Percentiles rank a stretch among this genome's conserved stretches.
Conservation (phyloP, 2,797 vertebrate genomes). For the Coregonus ussuriensis region DNA sequence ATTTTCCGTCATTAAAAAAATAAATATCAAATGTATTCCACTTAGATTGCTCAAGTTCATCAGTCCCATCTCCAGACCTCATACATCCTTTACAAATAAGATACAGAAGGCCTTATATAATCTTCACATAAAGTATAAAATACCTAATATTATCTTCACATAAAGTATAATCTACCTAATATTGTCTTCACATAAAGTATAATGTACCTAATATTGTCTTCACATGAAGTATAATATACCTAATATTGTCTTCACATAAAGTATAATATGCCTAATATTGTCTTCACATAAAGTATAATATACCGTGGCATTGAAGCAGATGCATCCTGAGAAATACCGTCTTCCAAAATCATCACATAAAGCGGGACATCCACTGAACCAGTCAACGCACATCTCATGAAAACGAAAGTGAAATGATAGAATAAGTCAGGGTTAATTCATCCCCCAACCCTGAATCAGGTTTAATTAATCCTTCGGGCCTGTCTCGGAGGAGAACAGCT, state of each 20-base stretch:
- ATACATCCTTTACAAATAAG: constrained; percentile 86
- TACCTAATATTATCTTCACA: constrained; percentile 58
- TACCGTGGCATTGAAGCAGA: constrained; percentile 92
- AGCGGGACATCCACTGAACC: constrained; percentile 76
- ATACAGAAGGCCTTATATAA: constrained; percentile 80
- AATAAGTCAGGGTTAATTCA: constrained; percentile 26
- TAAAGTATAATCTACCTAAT: too few species aligned
- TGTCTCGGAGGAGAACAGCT: constrained; percentile 71
- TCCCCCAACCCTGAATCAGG: constrained; percentile 4
- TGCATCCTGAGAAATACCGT: constrained; percentile 97
- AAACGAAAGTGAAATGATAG: constrained; percentile 48
- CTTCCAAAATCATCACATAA: constrained; percentile 85
- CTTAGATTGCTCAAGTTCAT: constrained; percentile 91
- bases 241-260: too few species aligned
- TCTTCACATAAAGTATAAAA: constrained; percentile 87
- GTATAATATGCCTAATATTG: too few species aligned
- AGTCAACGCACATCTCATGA: constrained; percentile 60
- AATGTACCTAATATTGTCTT: constrained; percentile 63
- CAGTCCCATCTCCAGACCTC: constrained; percentile 84
- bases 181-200: too few species aligned
- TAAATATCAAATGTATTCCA: constrained; percentile 99
- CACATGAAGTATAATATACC: too few species aligned
- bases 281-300: too few species aligned
- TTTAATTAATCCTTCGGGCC: constrained; percentile 7
- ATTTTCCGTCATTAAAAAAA: constrained; percentile 96